Evolutionary conservation across 2,113 vertebrate species (phyloP).

Genomic region (Oncorhynchus clarkii): DNA sequence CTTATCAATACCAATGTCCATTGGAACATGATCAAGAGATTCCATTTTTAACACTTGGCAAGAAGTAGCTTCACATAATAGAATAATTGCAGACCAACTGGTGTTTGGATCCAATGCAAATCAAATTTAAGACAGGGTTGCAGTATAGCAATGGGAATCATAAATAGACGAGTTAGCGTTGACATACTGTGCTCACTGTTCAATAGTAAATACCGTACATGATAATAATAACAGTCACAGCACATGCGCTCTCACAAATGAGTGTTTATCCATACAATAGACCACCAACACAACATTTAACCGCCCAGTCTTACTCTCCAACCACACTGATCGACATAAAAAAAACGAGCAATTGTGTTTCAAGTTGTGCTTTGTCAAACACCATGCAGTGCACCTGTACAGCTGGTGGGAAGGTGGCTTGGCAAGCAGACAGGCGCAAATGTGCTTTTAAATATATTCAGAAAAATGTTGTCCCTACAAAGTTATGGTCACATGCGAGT

Average conservation of each 20-base stretch:
- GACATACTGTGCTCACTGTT: background rate
- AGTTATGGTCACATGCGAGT: background rate
- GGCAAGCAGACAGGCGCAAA: background rate
- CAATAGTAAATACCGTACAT: background rate
- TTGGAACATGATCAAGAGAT: slow-evolving; percentile 47
- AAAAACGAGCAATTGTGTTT: background rate
- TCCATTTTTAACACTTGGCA: background rate
- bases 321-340: background rate
- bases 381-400: background rate
- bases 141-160: slow-evolving; percentile 18
- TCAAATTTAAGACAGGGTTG: background rate
- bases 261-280: too few relatives aligned
- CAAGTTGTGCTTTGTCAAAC: background rate
- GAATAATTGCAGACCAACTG: background rate
- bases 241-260: background rate
- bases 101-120: background rate
- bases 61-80: slow-evolving; percentile 5
- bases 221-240: background rate
- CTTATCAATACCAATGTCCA: slow-evolving; percentile 23
- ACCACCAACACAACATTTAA: background rate
- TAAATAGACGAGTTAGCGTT: slow-evolving; percentile 21
- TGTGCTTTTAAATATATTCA: slow-evolving; percentile 23
- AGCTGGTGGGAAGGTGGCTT: slow-evolving; percentile 3
- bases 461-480: background rate
- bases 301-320: background rate